Percentiles rank a stretch among this genome's conserved stretches.
These are phyloP conservation scores for Lepisosteus oculatus DNA, from an alignment of 2,113 vertebrate genomes.

Conservation along the genomic window DNA sequence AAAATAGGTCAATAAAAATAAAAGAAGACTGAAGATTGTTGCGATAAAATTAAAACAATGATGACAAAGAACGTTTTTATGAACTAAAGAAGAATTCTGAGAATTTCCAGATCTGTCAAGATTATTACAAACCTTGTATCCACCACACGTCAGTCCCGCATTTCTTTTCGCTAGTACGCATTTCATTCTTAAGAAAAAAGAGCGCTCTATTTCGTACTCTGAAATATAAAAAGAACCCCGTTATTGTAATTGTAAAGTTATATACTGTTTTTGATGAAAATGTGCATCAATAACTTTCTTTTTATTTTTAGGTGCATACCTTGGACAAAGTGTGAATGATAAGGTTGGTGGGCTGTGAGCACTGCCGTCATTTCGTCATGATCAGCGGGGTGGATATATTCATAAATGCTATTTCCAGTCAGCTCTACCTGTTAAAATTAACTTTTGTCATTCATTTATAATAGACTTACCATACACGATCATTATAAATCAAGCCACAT, in stretches of 20 bases:
- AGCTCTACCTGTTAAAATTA: slow-evolving; percentile 87
- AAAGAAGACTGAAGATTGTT: too few relatives aligned
- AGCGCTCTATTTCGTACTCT: slow-evolving; percentile 97
- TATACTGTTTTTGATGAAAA: not conserved
- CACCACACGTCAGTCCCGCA: slow-evolving; percentile 92
- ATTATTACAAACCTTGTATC: slow-evolving; percentile 82
- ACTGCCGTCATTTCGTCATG: slow-evolving; percentile 96
- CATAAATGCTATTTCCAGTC: slow-evolving; percentile 96
- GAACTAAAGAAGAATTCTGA: too few relatives aligned
- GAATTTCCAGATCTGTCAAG: too few relatives aligned
- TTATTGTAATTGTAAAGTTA: not conserved
- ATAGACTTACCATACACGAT: not conserved
- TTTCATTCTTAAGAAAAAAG: slow-evolving; percentile 96
- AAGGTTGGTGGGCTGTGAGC: slow-evolving; percentile 92
- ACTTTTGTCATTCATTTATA: slow-evolving; percentile 23
- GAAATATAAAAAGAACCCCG: slow-evolving; percentile 17
- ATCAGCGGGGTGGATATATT: slow-evolving; percentile 95
- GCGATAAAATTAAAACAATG: too few relatives aligned
- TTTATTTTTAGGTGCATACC: slow-evolving; percentile 59
- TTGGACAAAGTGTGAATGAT: slow-evolving; percentile 94
- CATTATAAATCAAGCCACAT: not conserved
- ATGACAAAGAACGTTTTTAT: too few relatives aligned
- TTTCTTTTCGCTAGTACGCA: slow-evolving; percentile 96
- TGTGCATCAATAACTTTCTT: not conserved
- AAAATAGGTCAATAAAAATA: too few relatives aligned